phyloP scores from a whole-genome alignment of 2,888 invertebrate genomes.

The Nephrotoma appendiculata region DNA sequence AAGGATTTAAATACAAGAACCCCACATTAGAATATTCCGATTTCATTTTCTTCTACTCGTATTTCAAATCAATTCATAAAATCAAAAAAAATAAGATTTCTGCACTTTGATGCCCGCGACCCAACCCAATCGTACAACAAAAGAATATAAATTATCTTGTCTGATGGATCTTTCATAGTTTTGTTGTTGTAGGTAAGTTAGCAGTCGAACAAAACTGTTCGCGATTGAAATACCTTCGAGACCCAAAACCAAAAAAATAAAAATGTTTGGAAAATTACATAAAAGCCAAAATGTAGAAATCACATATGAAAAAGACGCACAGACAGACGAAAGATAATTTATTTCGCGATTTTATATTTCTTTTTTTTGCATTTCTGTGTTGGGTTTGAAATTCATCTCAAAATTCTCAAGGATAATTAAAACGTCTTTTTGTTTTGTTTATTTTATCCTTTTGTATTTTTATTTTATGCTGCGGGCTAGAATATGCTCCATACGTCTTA shows the following conservation, averaged over 20 bases:
- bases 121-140: background rate
- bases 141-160: background rate
- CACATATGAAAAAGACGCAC: background rate
- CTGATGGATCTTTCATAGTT: background rate
- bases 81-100: no score
- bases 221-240: background rate
- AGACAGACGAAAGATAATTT: background rate
- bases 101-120: background rate
- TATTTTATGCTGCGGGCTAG: background rate
- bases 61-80: no score
- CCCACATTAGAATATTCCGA: background rate
- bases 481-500: background rate
- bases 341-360: background rate
- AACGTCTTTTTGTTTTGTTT: background rate
- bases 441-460: background rate
- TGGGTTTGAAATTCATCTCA: background rate
- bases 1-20: no score
- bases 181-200: background rate
- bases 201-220: background rate
- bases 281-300: no score
- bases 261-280: background rate
- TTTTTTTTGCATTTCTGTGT: background rate
- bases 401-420: background rate
- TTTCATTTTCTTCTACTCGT: no score
- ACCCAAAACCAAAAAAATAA: background rate